Percentiles rank a stretch among this genome's conserved stretches.
Evolutionary conservation across 37 sponge, comb jelly and placozoan species (phyloP).

Genomic region (Cliona cf. orientalis): DNA sequence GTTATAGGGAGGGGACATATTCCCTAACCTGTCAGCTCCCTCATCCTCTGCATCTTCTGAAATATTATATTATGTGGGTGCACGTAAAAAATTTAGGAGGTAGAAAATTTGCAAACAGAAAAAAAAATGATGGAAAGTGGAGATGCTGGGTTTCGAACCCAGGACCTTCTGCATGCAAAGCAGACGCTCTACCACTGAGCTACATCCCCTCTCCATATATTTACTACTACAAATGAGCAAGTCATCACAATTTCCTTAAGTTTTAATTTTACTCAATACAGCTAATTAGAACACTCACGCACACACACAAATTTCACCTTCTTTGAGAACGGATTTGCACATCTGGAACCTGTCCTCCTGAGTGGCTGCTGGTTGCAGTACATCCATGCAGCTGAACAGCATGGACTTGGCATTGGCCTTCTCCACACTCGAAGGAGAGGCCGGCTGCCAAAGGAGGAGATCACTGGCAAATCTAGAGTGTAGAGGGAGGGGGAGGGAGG

Average conservation of each 20-base stretch:
- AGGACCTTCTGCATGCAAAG: too few relatives aligned
- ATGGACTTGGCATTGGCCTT: constrained; percentile 47
- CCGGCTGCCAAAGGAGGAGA: constrained; percentile 69
- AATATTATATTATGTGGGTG: not conserved
- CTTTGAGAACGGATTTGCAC: constrained; percentile 64
- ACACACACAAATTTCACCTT: constrained; percentile 18
- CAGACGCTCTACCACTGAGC: too few relatives aligned
- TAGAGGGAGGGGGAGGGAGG: not conserved
- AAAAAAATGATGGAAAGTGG: too few relatives aligned
- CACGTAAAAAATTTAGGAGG: not conserved
- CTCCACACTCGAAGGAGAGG: constrained; percentile 48
- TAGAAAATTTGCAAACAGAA: too few relatives aligned
- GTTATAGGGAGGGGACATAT: too few relatives aligned
- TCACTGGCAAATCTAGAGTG: constrained; percentile 60
- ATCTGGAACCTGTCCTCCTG: constrained; percentile 53
- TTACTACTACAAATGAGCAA: too few relatives aligned
- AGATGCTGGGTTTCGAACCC: too few relatives aligned
- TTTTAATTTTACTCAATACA: too few relatives aligned
- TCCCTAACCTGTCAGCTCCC: not conserved
- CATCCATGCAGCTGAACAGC: constrained; percentile 56
- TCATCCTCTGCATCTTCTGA: not conserved
- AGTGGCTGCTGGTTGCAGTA: constrained; percentile 64
- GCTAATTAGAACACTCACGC: not conserved
- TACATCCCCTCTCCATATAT: too few relatives aligned
- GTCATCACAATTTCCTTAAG: too few relatives aligned